Conservation (phyloP, 2,888 invertebrate genomes). For the Epistrophe grossulariae region DNA sequence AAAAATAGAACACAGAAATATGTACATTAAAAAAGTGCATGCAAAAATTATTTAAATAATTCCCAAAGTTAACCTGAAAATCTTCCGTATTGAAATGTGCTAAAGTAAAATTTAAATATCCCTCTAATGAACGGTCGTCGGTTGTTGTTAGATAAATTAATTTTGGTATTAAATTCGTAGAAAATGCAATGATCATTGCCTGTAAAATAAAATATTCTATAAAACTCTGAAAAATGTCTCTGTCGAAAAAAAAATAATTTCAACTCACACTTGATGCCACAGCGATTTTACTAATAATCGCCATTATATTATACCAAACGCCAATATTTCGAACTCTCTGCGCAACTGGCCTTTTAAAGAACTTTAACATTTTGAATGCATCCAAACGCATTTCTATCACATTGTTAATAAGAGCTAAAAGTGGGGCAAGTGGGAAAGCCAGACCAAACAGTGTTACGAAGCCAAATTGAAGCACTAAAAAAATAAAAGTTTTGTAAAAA, state of each 20-base stretch:
- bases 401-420: constrained; percentile 93
- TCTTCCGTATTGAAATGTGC: constrained; percentile 88
- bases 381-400: constrained; percentile 92
- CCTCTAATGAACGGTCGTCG: constrained; percentile 85
- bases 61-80: constrained; percentile 82
- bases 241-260: neutral
- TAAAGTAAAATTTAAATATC: constrained; percentile 89
- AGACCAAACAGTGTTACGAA: constrained; percentile 94
- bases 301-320: constrained; percentile 91
- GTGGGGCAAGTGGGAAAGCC: constrained; percentile 93
- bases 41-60: neutral
- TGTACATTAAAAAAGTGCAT: neutral
- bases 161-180: constrained; percentile 92
- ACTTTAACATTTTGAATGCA: constrained; percentile 91
- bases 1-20: constrained; percentile 19
- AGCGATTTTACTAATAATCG: constrained; percentile 89
- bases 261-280: constrained; percentile 90
- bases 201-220: constrained; percentile 81
- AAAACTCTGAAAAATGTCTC: neutral
- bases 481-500: neutral
- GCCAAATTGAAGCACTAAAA: constrained; percentile 92
- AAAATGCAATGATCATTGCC: constrained; percentile 93
- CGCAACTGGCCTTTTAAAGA: constrained; percentile 90
- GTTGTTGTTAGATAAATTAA: constrained; percentile 87
- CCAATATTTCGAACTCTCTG: constrained; percentile 91